A percentile compares a stretch with the other conserved stretches of the same genome.
These are phyloP conservation scores for Rostratula benghalensis DNA, from an alignment of 2,113 vertebrate genomes.

Conservation along the genomic window DNA sequence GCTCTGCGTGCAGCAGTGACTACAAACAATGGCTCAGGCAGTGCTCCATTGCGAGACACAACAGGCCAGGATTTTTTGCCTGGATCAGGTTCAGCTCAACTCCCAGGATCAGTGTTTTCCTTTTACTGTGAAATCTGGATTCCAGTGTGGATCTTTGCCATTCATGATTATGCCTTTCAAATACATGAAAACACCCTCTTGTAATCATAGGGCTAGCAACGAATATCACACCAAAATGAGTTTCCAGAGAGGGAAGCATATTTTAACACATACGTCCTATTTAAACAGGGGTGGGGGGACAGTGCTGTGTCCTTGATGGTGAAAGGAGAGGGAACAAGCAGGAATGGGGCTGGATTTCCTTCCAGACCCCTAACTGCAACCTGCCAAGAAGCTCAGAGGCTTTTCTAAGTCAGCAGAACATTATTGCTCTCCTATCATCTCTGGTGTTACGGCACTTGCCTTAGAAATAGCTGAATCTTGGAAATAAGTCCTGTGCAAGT, in stretches of 20 bases:
- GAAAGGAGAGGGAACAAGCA: not conserved
- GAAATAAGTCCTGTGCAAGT: not conserved
- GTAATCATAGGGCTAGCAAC: not conserved
- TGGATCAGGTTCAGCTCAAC: not conserved
- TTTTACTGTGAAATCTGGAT: not conserved
- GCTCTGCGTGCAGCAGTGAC: not conserved
- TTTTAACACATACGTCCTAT: not conserved
- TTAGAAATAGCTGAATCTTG: constrained; percentile 26
- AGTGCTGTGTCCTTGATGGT: rapidly evolving
- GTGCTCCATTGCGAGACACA: not conserved
- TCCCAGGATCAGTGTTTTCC: not conserved
- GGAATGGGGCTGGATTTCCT: not conserved
- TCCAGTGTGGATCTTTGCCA: not conserved
- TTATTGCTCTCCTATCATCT: not conserved
- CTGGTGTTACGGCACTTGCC: not conserved
- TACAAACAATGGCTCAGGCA: not conserved
- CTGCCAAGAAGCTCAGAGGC: not conserved
- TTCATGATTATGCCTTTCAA: not conserved
- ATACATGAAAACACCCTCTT: not conserved
- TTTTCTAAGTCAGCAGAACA: constrained; percentile 12
- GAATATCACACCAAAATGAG: not conserved
- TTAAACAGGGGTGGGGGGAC: not conserved
- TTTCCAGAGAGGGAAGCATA: not conserved
- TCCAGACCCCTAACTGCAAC: not conserved
- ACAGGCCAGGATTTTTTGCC: not conserved